Base-by-base conservation (phyloP, 2,113 vertebrate species). In the Camelus bactrianus region DNA sequence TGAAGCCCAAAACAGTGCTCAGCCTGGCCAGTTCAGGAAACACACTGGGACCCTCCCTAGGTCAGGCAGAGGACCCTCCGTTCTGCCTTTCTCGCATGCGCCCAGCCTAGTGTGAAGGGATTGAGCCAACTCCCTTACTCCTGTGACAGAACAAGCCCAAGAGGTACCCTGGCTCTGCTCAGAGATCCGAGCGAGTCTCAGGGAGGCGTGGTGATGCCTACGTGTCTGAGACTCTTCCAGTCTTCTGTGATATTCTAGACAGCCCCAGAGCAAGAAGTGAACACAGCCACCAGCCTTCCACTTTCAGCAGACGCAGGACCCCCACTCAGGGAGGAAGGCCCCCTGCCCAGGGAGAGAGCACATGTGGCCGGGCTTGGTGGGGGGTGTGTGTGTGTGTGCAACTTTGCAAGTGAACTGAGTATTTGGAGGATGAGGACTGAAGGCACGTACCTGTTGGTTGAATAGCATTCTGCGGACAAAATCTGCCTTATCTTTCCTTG, bases 391-490 rank as follows among this genome's bases (percentile, higher is more conserved):
- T 12, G 15, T 35, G 30, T 70, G 67, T 46, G 22, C 20, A 62
- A 46, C 6, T 83, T 35, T 42, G 42, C 4, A 65, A 56, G 50
- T 11, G 72, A 90, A 20, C 48, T 15, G 38, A 80, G 58, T 24
- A 15, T 56, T 3, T 64, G 26, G 22, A 4, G 7, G 5, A 15
- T 20, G 46, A n/a, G 60, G 67, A 28, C 11, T 46, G 16, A 3
- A 20, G 13, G 30, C 54, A 64, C 84, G 52, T 84, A 98, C 98
- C 98, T 98, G 98, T 58, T 98, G 98, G 14, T 93, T 92, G 69
- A 93, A 80, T 81, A 98, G 62, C 30, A 97, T 67, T 46, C 79
- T 91, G 24, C 76, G 52, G 86, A 98, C 97, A 35, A 69, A 54
- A 1, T 81, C 82, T 15, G 92, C 96, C 65, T 82, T 97, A 14